Percentiles rank a stretch among this genome's conserved stretches.
These are phyloP conservation scores for Chondrosia reniformis DNA, from an alignment of 37 sponge, comb jelly and placozoan species.

Conservation along the genomic window DNA sequence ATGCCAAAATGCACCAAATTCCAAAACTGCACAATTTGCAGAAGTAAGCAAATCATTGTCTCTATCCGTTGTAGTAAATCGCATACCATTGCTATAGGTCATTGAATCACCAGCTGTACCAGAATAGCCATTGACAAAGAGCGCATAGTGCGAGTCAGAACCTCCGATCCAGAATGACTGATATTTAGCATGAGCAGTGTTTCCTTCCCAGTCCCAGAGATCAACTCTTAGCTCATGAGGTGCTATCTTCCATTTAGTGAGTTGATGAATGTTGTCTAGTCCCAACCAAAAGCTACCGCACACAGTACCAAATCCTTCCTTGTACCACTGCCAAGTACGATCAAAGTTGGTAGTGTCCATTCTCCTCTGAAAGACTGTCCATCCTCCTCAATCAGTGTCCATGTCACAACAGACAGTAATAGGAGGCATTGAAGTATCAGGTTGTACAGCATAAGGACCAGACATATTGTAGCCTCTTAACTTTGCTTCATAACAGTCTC, in stretches of 20 bases:
- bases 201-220: not conserved
- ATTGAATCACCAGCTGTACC: not conserved
- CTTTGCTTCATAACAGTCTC: constrained; percentile 9
- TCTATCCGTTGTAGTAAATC: not conserved
- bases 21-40: not conserved
- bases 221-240: constrained; percentile 4
- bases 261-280: not conserved
- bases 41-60: constrained; percentile 16
- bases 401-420: constrained; percentile 11
- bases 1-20: constrained; percentile 17
- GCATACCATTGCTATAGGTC: not conserved
- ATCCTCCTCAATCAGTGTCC: constrained; percentile 17
- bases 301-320: not conserved
- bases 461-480: not conserved
- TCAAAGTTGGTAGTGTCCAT: not conserved
- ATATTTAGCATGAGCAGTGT: not conserved
- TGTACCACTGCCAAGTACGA: not conserved
- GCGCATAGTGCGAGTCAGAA: not conserved
- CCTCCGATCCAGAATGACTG: not conserved
- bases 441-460: not conserved
- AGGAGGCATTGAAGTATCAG: not conserved
- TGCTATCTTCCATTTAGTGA: not conserved
- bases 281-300: not conserved
- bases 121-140: not conserved
- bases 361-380: constrained; percentile 9